Evolutionary conservation across 2,888 invertebrate genomes (phyloP), one percentile per base, ranked within the genome.

Genomic region (Cheiracanthium punctorium): DNA sequence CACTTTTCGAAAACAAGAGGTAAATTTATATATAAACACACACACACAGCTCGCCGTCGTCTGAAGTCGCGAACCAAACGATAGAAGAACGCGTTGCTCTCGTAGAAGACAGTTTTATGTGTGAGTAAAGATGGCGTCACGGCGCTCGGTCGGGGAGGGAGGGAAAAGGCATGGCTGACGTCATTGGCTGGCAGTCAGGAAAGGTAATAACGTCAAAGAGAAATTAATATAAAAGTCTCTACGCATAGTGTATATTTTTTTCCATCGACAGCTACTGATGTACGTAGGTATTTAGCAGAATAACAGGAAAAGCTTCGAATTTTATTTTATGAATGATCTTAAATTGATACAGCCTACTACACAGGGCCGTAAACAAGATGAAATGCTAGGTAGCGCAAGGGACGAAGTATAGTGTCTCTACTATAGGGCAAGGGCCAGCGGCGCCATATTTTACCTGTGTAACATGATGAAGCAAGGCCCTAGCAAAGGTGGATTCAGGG

Each of bases 231-330:
- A 8, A 17, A 14, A 52, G 37, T n/a, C n/a, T n/a, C n/a, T n/a
- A n/a, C n/a, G n/a, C n/a, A n/a, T n/a, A n/a, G n/a, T n/a, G n/a
- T n/a, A n/a, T n/a, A n/a, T n/a, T 28, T 81, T 81, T 74, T 74
- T 73, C 48, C 32, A 28, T 81, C 29, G 81, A 70, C 74, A 75
- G 70, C 81, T 70, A 30, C 48, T 74, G 48, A 81, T 81, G 73
- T 81, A 67, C 81, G 81, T 74, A 37, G 48, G 52, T 65, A 65
- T 41, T 37, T 28, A 2, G 17, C 7, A 8, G n/a, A 33, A 37
- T 14, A 74, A 58, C 73, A 74, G 58, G 73, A 74, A 74, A 58
- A 58, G 32, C 20, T 17, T 32, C 28, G 2, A n/a, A n/a, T n/a
- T n/a, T n/a, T n/a, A n/a, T n/a, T n/a, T n/a, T n/a, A n/a, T n/a